phyloP scores from a whole-genome alignment of 1,140 invertebrate species.

The Drosophila willistoni region DNA sequence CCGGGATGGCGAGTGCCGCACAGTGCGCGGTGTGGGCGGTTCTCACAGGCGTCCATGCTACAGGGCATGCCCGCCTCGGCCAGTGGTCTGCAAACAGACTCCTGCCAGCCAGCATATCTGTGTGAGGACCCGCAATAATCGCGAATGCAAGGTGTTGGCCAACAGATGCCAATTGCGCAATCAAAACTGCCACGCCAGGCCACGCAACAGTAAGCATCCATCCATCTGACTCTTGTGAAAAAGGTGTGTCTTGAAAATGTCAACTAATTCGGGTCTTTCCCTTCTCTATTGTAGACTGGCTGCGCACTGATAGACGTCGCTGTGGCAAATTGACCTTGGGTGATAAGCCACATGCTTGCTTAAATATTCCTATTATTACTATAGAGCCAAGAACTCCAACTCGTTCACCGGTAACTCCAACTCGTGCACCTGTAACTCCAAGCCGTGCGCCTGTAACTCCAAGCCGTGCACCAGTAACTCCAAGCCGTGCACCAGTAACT shows the following conservation, averaged over 20 bases:
- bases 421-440: neutral
- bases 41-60: conserved; percentile 34
- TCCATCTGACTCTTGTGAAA: too few relatives aligned
- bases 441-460: neutral
- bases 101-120: conserved; percentile 45
- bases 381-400: too few relatives aligned
- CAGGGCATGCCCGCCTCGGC: conserved; percentile 36
- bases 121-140: conserved; percentile 40
- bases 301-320: conserved; percentile 43
- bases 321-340: conserved; percentile 52
- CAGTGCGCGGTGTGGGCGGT: conserved; percentile 36
- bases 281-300: conserved; percentile 51
- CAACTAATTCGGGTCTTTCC: neutral
- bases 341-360: conserved; percentile 52
- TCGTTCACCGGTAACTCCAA: neutral
- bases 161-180: conserved; percentile 62
- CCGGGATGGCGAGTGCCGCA: conserved; percentile 42
- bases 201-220: conserved; percentile 57
- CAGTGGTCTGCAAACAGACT: conserved; percentile 36
- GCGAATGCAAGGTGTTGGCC: conserved; percentile 53
- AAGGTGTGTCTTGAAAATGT: too few relatives aligned
- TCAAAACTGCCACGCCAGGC: conserved; percentile 52
- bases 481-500: neutral
- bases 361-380: neutral
- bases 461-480: neutral